phyloP scores from a whole-genome alignment of 2,888 invertebrate genomes.

The Mesoligia furuncula region DNA sequence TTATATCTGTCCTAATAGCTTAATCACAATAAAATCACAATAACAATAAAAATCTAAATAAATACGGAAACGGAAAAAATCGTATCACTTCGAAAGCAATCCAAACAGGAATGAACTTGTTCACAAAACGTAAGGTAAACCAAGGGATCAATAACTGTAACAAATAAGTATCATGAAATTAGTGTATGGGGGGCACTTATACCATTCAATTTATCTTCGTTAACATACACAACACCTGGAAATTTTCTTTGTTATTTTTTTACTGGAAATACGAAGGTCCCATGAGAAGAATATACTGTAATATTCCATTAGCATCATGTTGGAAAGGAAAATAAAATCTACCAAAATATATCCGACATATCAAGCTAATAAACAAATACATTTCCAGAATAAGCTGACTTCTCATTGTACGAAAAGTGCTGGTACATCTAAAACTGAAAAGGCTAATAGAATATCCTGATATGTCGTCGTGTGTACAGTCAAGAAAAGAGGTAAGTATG shows the following conservation, averaged over 20 bases:
- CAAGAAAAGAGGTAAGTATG: no score
- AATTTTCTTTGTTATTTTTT: neutral
- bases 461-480: neutral
- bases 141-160: neutral
- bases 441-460: no score
- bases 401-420: neutral
- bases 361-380: neutral
- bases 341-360: neutral
- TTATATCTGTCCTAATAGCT: no score
- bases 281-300: conserved; percentile 13
- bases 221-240: neutral
- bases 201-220: neutral
- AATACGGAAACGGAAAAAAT: no score
- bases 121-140: no score
- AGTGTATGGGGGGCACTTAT: neutral
- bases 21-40: no score
- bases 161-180: neutral
- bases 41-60: no score
- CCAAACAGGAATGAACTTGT: no score
- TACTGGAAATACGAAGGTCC: neutral
- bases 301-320: conserved; percentile 37
- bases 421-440: neutral
- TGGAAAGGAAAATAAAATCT: conserved; percentile 22
- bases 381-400: neutral
- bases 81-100: no score